Percentiles rank a stretch among this genome's conserved stretches.
phyloP scores from a whole-genome alignment of 2,113 vertebrate species.

The Emydura subglobosa region DNA sequence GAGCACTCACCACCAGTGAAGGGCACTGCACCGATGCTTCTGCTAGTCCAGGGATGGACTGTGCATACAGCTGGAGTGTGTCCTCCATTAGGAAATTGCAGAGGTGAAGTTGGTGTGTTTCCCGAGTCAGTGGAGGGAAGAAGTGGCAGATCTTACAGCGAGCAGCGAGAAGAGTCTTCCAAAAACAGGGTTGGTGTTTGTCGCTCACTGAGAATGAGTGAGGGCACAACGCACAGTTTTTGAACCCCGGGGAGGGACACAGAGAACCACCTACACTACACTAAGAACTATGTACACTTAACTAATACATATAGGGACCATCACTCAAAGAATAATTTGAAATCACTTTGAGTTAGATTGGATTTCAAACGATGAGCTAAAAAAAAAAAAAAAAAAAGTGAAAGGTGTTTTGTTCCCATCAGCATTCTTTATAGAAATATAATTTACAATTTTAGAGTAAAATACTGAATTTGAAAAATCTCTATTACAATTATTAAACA shows the following conservation, averaged over 20 bases:
- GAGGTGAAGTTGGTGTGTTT: background rate
- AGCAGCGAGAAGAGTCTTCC: background rate
- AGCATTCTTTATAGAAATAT: background rate
- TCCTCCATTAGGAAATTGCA: background rate
- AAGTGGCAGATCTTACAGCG: background rate
- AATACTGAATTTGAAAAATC: background rate
- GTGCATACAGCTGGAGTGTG: fast-evolving
- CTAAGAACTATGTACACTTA: background rate
- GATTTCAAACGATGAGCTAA: background rate
- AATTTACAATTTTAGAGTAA: background rate
- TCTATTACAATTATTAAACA: background rate
- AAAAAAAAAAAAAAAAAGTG: background rate
- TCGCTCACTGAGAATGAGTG: background rate
- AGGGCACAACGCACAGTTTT: background rate
- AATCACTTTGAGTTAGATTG: background rate
- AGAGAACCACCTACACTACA: background rate
- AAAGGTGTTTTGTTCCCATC: background rate
- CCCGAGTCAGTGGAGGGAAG: background rate
- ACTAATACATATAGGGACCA: background rate
- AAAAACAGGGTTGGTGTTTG: background rate
- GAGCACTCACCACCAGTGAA: background rate
- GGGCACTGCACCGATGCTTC: background rate
- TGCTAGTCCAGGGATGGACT: background rate
- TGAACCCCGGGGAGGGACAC: background rate
- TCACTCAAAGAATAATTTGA: background rate